Conservation (phyloP, 1,140 invertebrate genomes). For the Ruditapes philippinarum region DNA sequence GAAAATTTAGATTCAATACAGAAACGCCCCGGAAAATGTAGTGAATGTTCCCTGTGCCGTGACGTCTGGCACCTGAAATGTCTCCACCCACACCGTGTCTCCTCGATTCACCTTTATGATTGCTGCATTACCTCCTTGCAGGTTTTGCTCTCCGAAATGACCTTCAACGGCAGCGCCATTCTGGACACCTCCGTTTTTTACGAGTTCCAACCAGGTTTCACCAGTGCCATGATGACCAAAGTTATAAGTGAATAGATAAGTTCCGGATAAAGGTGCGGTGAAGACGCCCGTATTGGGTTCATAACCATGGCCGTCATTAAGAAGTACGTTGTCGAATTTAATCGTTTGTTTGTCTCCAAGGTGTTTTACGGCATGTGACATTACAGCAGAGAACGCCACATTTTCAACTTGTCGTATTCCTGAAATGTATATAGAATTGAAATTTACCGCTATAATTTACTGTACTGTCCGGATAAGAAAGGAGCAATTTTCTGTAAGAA, state of each 20-base stretch:
- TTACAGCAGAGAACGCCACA: constrained; percentile 12
- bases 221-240: constrained; percentile 28
- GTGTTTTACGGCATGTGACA: background rate
- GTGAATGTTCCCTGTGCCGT: background rate
- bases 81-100: constrained; percentile 14
- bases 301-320: constrained; percentile 41
- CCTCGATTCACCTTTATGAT: background rate
- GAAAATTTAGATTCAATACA: background rate
- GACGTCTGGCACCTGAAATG: background rate
- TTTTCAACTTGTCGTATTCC: background rate
- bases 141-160: background rate
- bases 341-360: background rate
- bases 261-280: background rate
- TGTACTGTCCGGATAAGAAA: too few relatives aligned
- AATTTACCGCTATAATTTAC: too few relatives aligned
- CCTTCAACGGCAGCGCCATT: constrained; percentile 16
- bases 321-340: constrained; percentile 19
- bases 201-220: constrained; percentile 25
- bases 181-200: background rate
- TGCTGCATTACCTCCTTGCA: constrained; percentile 30
- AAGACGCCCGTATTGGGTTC: constrained; percentile 1
- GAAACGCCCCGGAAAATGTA: constrained; percentile 19
- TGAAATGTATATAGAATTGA: too few relatives aligned
- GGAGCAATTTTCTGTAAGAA: too few relatives aligned
- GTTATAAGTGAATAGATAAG: constrained; percentile 30